Evolutionary conservation across 1,140 invertebrate genomes (phyloP).

Genomic region (Drosophila asahinai): DNA sequence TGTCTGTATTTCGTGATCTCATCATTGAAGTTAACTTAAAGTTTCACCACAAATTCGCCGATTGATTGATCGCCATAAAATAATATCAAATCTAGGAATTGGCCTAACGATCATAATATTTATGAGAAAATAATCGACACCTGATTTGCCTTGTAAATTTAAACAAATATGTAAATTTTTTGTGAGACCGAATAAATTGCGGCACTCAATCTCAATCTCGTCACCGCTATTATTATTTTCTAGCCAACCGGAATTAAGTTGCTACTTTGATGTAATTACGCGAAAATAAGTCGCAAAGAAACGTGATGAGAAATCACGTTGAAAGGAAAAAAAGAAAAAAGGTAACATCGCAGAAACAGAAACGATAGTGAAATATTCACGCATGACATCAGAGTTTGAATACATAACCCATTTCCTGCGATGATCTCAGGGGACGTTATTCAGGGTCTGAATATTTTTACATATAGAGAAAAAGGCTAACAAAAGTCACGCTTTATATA

Average conservation of each 20-base stretch:
- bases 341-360: constrained; percentile 1
- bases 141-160: neutral
- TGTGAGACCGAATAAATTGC: constrained; percentile 8
- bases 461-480: neutral
- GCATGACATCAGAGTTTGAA: constrained; percentile 66
- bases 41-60: neutral
- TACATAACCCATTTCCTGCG: constrained; percentile 25
- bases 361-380: constrained; percentile 29
- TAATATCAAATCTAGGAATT: neutral
- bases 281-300: constrained; percentile 35
- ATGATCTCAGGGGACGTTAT: constrained; percentile 31
- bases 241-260: constrained; percentile 33
- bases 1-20: constrained; percentile 8
- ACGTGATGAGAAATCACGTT: constrained; percentile 35
- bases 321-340: constrained; percentile 2
- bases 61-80: constrained; percentile 4
- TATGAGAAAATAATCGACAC: constrained; percentile 1
- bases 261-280: constrained; percentile 57
- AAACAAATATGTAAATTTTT: constrained; percentile 13
- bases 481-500: neutral
- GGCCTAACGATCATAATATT: constrained; percentile 11
- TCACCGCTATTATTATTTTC: constrained; percentile 55
- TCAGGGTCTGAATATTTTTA: neutral
- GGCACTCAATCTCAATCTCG: constrained; percentile 32
- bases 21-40: neutral